Base-by-base conservation (phyloP, 2,113 vertebrate species). In the Mirza zaza region DNA sequence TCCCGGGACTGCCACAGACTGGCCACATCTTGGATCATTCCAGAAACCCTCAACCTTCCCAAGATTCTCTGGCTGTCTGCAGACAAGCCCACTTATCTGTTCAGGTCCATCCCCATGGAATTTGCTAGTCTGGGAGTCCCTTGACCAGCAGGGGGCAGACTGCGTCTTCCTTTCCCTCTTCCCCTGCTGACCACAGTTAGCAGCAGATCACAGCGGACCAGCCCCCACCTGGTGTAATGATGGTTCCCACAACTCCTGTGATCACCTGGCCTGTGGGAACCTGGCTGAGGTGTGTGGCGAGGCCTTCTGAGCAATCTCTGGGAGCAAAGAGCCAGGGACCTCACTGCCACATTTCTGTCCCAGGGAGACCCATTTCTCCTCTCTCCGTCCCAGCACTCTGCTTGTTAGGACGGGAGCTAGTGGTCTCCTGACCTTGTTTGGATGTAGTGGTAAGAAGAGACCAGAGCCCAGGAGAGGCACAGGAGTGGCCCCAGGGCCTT, bases 401-500 rank as follows among this genome's bases (percentile, higher is more conserved):
- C 50, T n/a, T 10, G 8, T 92, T 20, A 87, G 70, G n/a, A 42
- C 6, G 2, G 65, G n/a, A 87, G 48, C 4, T 8, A 67, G 11
- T 3, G 29, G 17, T 12, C 23, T 8, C 21, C 45, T 39, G 23
- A 23, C n/a, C 39, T 8, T 57, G 4, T 23, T 32, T 32, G 21
- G 23, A 6, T 18, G 52, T 65, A 59, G 0, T 14, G 17, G 8
- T 20, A 55, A 68, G 39, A 34, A 86, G 92, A 71, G 84, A 32
- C 9, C 2, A n/a, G 32, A 10, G 55, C 36, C 1, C 8, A 0
- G 36, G 68, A 25, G 17, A 2, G 13, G 20, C 65, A 1, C 1
- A 3, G 27, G 68, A 67, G 25, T 2, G 9, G 15, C 32, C 61
- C 71, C 25, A 2, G 14, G n/a, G 52, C 55, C 34, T 15, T 32